A percentile compares a stretch with the other conserved stretches of the same genome.
phyloP scores from a whole-genome alignment of 2,888 invertebrate genomes.

The Cerceris rybyensis region DNA sequence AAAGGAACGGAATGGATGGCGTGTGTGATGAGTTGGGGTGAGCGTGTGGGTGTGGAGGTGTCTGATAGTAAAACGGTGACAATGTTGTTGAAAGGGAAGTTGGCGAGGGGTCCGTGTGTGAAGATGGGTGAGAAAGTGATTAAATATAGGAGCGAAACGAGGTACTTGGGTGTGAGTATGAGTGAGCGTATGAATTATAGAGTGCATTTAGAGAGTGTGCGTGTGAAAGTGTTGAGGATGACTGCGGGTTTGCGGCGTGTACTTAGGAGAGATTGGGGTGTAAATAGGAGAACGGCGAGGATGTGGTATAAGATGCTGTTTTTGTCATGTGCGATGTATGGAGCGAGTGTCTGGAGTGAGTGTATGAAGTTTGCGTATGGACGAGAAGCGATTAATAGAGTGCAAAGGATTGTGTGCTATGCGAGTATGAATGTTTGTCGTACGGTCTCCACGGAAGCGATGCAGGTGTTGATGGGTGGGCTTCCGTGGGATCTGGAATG shows the following conservation, averaged over 20 bases:
- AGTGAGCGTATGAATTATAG: constrained; percentile 2
- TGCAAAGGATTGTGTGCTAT: no score
- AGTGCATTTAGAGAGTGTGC: not conserved
- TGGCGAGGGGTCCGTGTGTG: no score
- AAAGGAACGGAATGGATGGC: constrained; percentile 10
- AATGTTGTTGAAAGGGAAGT: no score
- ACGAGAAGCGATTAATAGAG: constrained; percentile 12
- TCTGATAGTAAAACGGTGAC: no score
- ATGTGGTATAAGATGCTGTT: constrained; percentile 26
- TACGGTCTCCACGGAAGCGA: constrained; percentile 49
- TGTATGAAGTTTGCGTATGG: constrained; percentile 33
- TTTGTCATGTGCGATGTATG: constrained; percentile 28
- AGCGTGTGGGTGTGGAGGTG: not conserved
- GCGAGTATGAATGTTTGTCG: constrained; percentile 46
- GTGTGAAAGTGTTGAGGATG: no score
- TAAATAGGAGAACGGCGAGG: not conserved
- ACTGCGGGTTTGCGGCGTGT: no score
- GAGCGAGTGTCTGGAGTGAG: no score
- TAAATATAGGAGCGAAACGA: not conserved
- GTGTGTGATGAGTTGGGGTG: not conserved
- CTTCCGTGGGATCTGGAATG: constrained; percentile 53
- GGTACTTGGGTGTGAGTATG: constrained; percentile 2
- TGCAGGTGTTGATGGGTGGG: constrained; percentile 48
- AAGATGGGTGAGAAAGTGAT: not conserved
- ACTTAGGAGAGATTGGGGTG: constrained; percentile 45